Conservation (phyloP, 2,888 invertebrate species). For the Caenorhabditis macrosperma region DNA sequence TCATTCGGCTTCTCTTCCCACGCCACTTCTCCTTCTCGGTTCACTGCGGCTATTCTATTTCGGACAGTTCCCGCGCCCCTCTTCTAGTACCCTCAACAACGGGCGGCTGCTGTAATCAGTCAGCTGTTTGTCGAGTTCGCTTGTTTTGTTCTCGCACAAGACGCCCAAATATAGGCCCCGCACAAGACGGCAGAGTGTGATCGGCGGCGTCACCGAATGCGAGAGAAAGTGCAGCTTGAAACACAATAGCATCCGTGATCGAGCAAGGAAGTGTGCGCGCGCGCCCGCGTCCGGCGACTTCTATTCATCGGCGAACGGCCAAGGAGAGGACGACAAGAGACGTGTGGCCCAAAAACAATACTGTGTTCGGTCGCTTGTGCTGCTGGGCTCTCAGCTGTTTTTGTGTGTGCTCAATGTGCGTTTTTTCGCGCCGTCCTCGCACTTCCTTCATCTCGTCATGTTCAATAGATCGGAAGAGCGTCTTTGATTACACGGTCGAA, state of each 20-base stretch:
- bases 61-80: slow-evolving; percentile 9
- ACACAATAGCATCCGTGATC: slow-evolving; percentile 60
- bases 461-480: slow-evolving; percentile 53
- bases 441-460: slow-evolving; percentile 22
- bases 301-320: slow-evolving; percentile 45
- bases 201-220: slow-evolving; percentile 43
- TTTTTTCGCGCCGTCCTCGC: slow-evolving; percentile 39
- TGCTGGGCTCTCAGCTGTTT: slow-evolving; percentile 49
- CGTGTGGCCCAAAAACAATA: slow-evolving; percentile 57
- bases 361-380: slow-evolving; percentile 22
- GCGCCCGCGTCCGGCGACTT: slow-evolving; percentile 7
- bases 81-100: slow-evolving; percentile 46
- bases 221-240: slow-evolving; percentile 57
- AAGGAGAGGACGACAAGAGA: slow-evolving; percentile 9
- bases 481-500: background rate
- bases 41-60: slow-evolving; percentile 37
- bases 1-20: slow-evolving; percentile 25
- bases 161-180: slow-evolving; percentile 48
- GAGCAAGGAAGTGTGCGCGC: slow-evolving; percentile 47
- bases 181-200: slow-evolving; percentile 9
- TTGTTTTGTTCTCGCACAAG: slow-evolving; percentile 20
- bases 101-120: slow-evolving; percentile 39
- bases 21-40: slow-evolving; percentile 33
- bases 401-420: slow-evolving; percentile 52
- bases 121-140: slow-evolving; percentile 52